A percentile compares a stretch with the other conserved stretches of the same genome.
Conservation (phyloP, 2,888 invertebrate genomes). For the Ephialtes manifestator region DNA sequence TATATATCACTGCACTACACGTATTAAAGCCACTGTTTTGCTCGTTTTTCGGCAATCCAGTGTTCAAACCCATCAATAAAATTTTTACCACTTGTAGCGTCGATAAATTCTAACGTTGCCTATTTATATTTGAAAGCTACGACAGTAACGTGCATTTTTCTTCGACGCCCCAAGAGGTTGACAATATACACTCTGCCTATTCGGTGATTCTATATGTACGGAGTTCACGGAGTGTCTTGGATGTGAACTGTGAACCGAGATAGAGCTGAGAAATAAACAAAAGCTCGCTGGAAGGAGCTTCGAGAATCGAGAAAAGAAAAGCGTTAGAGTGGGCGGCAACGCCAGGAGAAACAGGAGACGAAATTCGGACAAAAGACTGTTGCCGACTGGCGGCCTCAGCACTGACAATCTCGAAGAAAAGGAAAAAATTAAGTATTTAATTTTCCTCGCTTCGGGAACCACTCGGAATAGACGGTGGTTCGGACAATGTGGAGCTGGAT, state of each 20-base stretch:
- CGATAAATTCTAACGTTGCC: too few species aligned
- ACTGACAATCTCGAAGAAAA: conserved; percentile 14
- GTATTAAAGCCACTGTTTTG: neutral
- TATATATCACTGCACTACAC: neutral
- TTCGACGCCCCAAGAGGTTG: neutral
- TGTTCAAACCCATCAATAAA: too few species aligned
- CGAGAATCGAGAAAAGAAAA: conserved; percentile 44
- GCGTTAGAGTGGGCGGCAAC: conserved; percentile 47
- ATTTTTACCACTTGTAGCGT: too few species aligned
- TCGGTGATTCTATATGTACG: too few species aligned
- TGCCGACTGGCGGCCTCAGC: conserved; percentile 13
- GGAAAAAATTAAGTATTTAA: conserved; percentile 59
- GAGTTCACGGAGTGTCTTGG: conserved; percentile 12
- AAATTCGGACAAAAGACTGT: conserved; percentile 55
- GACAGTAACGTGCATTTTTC: neutral
- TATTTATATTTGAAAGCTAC: neutral
- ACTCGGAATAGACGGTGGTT: conserved; percentile 42
- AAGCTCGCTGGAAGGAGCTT: conserved; percentile 51
- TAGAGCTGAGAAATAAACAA: conserved; percentile 61
- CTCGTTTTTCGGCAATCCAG: neutral
- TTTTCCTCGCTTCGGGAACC: conserved; percentile 52
- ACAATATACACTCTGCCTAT: neutral
- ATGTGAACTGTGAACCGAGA: conserved; percentile 51
- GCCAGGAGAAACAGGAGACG: conserved; percentile 44
- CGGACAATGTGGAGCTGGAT: conserved; percentile 34